A percentile compares a stretch with the other conserved stretches of the same genome.
phyloP scores from a whole-genome alignment of 2,888 invertebrate genomes.

The Acanthosepion pharaonis region DNA sequence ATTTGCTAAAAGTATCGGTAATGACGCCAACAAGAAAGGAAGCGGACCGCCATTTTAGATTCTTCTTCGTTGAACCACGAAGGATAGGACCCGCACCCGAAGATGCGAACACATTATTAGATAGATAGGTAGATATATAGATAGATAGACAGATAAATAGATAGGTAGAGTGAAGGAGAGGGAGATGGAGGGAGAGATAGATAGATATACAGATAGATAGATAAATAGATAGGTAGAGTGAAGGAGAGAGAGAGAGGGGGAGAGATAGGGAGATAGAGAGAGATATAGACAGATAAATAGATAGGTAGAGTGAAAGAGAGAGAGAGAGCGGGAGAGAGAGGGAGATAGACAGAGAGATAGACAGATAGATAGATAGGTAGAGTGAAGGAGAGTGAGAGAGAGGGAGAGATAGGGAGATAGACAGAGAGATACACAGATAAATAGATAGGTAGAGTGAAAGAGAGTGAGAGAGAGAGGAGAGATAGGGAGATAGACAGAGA shows the following conservation, averaged over 20 bases:
- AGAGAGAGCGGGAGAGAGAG: neutral
- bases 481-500: too few relatives aligned
- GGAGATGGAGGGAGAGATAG: neutral
- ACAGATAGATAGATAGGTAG: too few relatives aligned
- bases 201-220: too few relatives aligned
- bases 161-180: too few relatives aligned
- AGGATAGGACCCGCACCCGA: neutral
- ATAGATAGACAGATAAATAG: too few relatives aligned
- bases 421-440: neutral
- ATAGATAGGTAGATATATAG: neutral
- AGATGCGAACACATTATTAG: neutral
- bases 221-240: too few relatives aligned
- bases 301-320: too few relatives aligned
- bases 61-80: neutral
- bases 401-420: neutral
- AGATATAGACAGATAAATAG: too few relatives aligned
- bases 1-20: constrained; percentile 33
- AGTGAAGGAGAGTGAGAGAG: too few relatives aligned
- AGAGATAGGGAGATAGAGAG: neutral
- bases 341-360: too few relatives aligned
- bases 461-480: neutral
- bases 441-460: too few relatives aligned
- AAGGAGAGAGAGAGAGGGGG: neutral
- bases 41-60: neutral
- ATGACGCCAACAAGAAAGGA: constrained; percentile 21